These are phyloP conservation scores for Himalopsyche kuldschensis DNA, from an alignment of 2,888 invertebrate genomes.

Conservation along the genomic window DNA sequence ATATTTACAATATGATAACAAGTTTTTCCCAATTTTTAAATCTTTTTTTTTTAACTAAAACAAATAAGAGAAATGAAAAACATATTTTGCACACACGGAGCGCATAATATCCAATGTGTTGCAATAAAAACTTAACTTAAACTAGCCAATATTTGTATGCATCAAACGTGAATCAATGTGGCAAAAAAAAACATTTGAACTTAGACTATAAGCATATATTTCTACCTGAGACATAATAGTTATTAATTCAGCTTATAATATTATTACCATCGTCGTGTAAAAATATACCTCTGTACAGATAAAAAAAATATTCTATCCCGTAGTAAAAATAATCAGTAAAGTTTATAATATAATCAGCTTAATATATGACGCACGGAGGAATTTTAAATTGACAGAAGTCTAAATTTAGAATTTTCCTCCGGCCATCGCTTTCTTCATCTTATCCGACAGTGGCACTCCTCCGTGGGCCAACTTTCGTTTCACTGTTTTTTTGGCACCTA, in stretches of 20 bases:
- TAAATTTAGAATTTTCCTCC: conserved; percentile 33
- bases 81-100: neutral
- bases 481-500: conserved; percentile 13
- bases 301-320: neutral
- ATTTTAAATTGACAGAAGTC: neutral
- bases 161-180: neutral
- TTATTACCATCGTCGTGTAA: neutral
- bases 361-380: neutral
- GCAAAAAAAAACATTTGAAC: neutral
- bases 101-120: neutral
- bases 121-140: neutral
- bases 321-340: neutral
- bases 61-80: neutral
- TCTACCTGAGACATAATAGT: neutral
- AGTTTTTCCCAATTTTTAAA: neutral
- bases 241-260: neutral
- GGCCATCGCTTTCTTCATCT: conserved; percentile 47
- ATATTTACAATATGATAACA: neutral
- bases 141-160: neutral
- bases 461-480: conserved; percentile 44
- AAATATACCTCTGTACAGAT: neutral
- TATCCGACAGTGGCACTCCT: conserved; percentile 53
- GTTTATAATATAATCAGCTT: neutral
- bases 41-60: neutral
- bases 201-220: neutral